Evolutionary conservation across 2,888 invertebrate species (phyloP).

Genomic region (Trichopoda pennipes): DNA sequence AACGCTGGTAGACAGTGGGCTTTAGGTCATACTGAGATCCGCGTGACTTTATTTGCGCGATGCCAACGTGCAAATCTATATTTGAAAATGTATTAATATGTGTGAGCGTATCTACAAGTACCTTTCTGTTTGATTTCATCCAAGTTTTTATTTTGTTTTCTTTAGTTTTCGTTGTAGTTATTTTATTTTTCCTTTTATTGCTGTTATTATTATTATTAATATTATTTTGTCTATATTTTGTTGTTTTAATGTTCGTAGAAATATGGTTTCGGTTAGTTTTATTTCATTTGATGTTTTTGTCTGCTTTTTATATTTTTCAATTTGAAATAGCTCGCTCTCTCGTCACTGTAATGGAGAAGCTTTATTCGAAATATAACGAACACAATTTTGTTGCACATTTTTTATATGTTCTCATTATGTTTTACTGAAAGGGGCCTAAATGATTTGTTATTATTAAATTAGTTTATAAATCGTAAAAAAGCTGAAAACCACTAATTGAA

Average conservation of each 20-base stretch:
- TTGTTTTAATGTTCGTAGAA: constrained; percentile 6
- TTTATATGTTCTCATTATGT: constrained; percentile 1
- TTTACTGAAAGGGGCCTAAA: constrained; percentile 2
- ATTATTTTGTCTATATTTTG: not conserved
- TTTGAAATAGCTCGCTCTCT: constrained; percentile 28
- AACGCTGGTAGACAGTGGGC: constrained; percentile 78
- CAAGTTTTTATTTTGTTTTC: constrained; percentile 13
- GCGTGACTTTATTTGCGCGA: constrained; percentile 78
- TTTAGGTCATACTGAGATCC: constrained; percentile 81
- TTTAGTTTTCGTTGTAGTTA: not conserved
- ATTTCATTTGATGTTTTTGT: constrained; percentile 7
- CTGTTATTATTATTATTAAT: constrained; percentile 13
- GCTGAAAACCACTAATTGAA: constrained; percentile 49
- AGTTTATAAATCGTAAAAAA: constrained; percentile 23
- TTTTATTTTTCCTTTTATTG: constrained; percentile 22
- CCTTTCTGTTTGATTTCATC: constrained; percentile 37
- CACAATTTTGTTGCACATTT: not conserved
- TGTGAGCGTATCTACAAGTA: constrained; percentile 16
- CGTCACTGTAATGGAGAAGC: constrained; percentile 20
- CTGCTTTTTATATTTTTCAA: constrained; percentile 14
- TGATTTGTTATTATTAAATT: constrained; percentile 30
- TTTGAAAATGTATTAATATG: constrained; percentile 30
- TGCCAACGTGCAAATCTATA: constrained; percentile 62
- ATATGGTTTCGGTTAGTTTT: constrained; percentile 40
- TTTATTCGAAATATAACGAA: not conserved